These are phyloP conservation scores for Cebidichthys violaceus DNA, from an alignment of 2,113 vertebrate genomes.

Conservation along the genomic window DNA sequence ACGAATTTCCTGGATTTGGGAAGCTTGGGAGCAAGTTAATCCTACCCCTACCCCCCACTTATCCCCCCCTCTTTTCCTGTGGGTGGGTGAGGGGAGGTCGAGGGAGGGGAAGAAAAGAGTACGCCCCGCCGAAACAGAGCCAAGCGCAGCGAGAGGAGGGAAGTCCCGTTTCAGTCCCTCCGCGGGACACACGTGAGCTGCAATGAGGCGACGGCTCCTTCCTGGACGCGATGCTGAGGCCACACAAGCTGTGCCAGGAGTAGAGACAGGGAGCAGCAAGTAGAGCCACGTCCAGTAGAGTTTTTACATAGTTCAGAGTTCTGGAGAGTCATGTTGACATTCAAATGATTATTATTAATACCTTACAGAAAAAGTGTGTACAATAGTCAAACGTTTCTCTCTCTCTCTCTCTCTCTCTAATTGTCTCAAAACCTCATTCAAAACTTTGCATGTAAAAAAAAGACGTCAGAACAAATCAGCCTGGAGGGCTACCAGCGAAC, in stretches of 20 bases:
- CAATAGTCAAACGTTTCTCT: not conserved
- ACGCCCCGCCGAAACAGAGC: no score
- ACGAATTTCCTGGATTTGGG: slow-evolving; percentile 63
- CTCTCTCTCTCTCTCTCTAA: not conserved
- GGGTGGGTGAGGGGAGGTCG: slow-evolving; percentile 71
- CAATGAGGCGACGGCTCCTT: slow-evolving; percentile 52
- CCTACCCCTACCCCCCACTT: slow-evolving; percentile 15
- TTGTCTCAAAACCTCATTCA: not conserved
- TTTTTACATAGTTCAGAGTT: not conserved
- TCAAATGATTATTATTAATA: not conserved
- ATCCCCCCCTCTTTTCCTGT: slow-evolving; percentile 65
- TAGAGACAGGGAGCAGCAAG: slow-evolving; percentile 28
- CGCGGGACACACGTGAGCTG: slow-evolving; percentile 19
- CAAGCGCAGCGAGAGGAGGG: not conserved
- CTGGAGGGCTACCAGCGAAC: not conserved
- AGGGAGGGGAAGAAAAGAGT: not conserved
- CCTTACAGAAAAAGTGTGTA: not conserved
- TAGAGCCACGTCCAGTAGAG: slow-evolving; percentile 10
- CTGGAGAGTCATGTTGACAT: not conserved
- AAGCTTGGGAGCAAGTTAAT: slow-evolving; percentile 50
- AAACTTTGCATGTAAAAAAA: not conserved
- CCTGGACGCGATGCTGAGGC: slow-evolving; percentile 30
- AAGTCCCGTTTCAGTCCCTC: slow-evolving; percentile 26
- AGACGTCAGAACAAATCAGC: not conserved
- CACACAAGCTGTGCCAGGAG: slow-evolving; percentile 21